These are phyloP conservation scores for Hydropsyche betteni DNA, from an alignment of 2,888 invertebrate genomes.

Conservation along the genomic window DNA sequence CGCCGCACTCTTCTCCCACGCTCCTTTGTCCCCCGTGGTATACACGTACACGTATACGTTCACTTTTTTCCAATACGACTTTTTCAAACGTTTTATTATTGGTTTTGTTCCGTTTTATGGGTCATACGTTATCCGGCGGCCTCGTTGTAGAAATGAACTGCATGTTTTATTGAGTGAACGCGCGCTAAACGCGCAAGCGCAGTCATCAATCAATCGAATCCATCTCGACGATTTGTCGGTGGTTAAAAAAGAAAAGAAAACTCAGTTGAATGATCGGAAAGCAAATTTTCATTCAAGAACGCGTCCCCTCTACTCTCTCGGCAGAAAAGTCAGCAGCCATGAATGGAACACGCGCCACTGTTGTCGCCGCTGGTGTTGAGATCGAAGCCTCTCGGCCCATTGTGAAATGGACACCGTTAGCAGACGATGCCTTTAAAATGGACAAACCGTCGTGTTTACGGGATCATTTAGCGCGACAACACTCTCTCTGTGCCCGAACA, in stretches of 20 bases:
- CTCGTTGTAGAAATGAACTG: constrained; percentile 29
- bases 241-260: too few relatives aligned
- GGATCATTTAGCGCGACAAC: constrained; percentile 46
- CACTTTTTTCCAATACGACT: constrained; percentile 33
- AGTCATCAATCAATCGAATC: background rate
- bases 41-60: background rate
- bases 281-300: too few relatives aligned
- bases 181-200: constrained; percentile 6
- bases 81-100: constrained; percentile 44
- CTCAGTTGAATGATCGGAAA: too few relatives aligned
- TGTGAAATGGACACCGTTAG: constrained; percentile 6
- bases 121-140: constrained; percentile 42
- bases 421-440: constrained; percentile 43
- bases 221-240: constrained; percentile 13
- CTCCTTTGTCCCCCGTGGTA: constrained; percentile 38
- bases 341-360: constrained; percentile 1
- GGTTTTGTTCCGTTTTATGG: constrained; percentile 47
- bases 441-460: constrained; percentile 50
- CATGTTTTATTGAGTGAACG: constrained; percentile 23
- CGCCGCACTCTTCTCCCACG: constrained; percentile 44
- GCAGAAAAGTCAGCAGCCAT: background rate
- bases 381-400: constrained; percentile 3
- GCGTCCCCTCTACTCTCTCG: background rate
- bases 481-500: constrained; percentile 44
- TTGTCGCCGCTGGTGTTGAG: background rate